A percentile compares a stretch with the other conserved stretches of the same genome.
Evolutionary conservation across 2,888 invertebrate genomes (phyloP).

Genomic region (Drepanosiphum platanoidis): DNA sequence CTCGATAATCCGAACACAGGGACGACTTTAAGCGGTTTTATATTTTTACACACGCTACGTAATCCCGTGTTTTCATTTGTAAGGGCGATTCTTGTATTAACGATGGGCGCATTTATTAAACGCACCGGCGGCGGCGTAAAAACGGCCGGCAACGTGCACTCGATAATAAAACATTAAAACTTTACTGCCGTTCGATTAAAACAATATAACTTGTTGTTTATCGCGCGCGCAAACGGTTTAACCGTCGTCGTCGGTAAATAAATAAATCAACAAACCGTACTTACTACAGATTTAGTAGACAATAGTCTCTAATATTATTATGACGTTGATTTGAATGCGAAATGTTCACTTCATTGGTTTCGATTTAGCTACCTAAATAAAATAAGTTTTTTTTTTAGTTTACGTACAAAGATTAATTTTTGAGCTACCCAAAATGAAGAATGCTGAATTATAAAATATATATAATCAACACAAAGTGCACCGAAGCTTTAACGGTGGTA

Average conservation of each 20-base stretch:
- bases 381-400: too few relatives aligned
- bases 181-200: conserved; percentile 21
- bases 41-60: too few relatives aligned
- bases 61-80: not conserved
- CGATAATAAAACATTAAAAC: conserved; percentile 23
- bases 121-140: not conserved
- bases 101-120: not conserved
- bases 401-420: too few relatives aligned
- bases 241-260: not conserved
- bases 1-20: too few relatives aligned
- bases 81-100: not conserved
- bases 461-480: too few relatives aligned
- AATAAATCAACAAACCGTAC: not conserved
- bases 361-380: too few relatives aligned
- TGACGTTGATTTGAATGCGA: not conserved
- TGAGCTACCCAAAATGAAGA: too few relatives aligned
- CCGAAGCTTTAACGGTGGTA: too few relatives aligned
- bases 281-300: too few relatives aligned
- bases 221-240: not conserved
- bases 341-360: not conserved
- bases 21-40: too few relatives aligned
- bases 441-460: too few relatives aligned
- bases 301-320: not conserved
- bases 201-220: conserved; percentile 3
- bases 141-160: not conserved